A percentile compares a stretch with the other conserved stretches of the same genome.
Conservation (phyloP, 2,113 vertebrate species). For the Bubo bubo region DNA sequence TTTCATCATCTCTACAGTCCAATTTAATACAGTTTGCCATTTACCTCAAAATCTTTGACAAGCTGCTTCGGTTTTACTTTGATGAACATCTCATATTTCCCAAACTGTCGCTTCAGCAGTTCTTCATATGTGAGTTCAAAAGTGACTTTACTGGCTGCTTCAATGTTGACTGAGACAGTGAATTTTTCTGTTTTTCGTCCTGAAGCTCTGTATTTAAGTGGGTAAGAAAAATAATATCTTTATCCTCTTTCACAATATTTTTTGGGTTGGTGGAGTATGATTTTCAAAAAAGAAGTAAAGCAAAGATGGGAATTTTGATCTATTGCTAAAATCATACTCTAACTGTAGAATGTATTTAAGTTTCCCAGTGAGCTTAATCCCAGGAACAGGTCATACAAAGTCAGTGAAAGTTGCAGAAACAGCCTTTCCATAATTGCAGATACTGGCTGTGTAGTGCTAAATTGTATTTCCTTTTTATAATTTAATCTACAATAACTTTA, state of each 20-base stretch:
- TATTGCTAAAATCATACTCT: not conserved
- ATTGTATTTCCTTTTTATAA: not conserved
- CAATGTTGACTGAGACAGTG: conserved; percentile 86
- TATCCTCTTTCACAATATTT: not conserved
- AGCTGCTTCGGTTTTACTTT: conserved; percentile 88
- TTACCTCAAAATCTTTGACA: conserved; percentile 89
- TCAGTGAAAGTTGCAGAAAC: not conserved
- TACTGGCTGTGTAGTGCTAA: not conserved
- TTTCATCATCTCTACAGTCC: not conserved
- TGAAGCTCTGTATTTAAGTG: conserved; percentile 78
- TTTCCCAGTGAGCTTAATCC: not conserved
- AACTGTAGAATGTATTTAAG: not conserved
- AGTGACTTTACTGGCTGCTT: conserved; percentile 85
- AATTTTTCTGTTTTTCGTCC: conserved; percentile 93
- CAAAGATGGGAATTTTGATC: not conserved
- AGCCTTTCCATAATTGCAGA: not conserved
- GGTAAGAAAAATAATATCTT: not conserved
- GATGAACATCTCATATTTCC: conserved; percentile 88
- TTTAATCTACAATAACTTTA: not conserved
- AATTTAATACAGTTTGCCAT: not conserved
- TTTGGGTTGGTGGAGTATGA: not conserved
- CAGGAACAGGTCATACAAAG: not conserved
- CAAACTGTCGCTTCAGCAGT: conserved; percentile 84
- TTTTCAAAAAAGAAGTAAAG: not conserved
- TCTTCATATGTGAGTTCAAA: conserved; percentile 94